Conservation (phyloP, 2,888 invertebrate species). For the Tricholauxania praeusta region DNA sequence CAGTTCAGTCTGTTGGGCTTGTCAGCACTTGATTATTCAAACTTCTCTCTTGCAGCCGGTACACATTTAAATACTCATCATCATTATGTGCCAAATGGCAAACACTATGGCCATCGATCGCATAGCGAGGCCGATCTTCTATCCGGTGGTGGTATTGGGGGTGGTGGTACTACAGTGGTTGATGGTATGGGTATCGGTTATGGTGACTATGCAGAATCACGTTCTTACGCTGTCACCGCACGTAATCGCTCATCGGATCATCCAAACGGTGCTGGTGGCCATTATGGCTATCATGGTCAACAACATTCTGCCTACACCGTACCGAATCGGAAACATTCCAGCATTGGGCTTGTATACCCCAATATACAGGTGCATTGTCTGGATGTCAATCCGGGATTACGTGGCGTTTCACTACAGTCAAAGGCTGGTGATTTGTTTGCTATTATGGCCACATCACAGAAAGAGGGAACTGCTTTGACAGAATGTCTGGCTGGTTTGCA, state of each 20-base stretch:
- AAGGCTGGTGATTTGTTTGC: slow-evolving; percentile 92
- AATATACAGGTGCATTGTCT: slow-evolving; percentile 73
- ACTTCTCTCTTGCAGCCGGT: slow-evolving; percentile 52
- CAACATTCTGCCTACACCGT: slow-evolving; percentile 47
- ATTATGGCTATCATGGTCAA: slow-evolving; percentile 22
- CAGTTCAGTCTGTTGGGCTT: neutral
- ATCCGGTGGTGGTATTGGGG: slow-evolving; percentile 72
- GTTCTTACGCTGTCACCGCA: slow-evolving; percentile 61
- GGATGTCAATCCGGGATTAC: slow-evolving; percentile 84
- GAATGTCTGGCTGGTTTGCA: slow-evolving; percentile 85
- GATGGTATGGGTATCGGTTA: slow-evolving; percentile 51
- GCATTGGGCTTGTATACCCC: slow-evolving; percentile 66
- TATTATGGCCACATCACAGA: slow-evolving; percentile 88
- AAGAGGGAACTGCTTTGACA: slow-evolving; percentile 87
- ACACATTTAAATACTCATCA: slow-evolving; percentile 61
- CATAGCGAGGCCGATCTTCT: slow-evolving; percentile 90
- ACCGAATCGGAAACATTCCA: slow-evolving; percentile 62
- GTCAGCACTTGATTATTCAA: slow-evolving; percentile 9
- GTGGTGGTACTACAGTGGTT: slow-evolving; percentile 65
- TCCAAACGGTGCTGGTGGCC: slow-evolving; percentile 41
- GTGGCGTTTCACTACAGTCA: slow-evolving; percentile 83
- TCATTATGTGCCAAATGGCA: slow-evolving; percentile 61
- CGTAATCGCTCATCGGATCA: slow-evolving; percentile 52
- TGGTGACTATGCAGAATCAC: slow-evolving; percentile 62
- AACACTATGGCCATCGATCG: slow-evolving; percentile 73